Evolutionary conservation across 2,888 invertebrate genomes (phyloP).

Genomic region (Tribolium freemani): DNA sequence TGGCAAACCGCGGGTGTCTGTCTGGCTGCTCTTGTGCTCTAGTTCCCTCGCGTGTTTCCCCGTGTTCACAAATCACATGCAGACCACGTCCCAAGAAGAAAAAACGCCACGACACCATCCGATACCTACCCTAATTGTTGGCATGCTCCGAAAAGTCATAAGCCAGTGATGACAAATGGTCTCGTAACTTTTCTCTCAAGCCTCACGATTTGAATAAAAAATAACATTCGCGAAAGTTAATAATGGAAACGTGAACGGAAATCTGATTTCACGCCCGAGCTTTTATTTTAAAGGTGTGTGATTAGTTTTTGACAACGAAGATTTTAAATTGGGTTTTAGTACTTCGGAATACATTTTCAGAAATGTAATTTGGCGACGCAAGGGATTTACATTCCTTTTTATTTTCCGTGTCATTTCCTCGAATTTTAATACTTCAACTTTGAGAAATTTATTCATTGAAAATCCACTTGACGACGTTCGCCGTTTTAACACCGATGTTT

Average conservation of each 20-base stretch:
- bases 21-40: conserved; percentile 43
- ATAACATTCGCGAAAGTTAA: conserved; percentile 69
- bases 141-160: conserved; percentile 58
- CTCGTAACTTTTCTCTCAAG: conserved; percentile 44
- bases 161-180: conserved; percentile 67
- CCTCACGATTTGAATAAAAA: conserved; percentile 68
- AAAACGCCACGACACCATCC: conserved; percentile 6
- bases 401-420: conserved; percentile 41
- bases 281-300: conserved; percentile 67
- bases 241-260: conserved; percentile 69
- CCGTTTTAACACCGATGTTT: conserved; percentile 14
- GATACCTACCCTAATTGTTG: conserved; percentile 25
- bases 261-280: conserved; percentile 66
- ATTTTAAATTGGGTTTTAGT: conserved; percentile 68
- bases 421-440: conserved; percentile 36
- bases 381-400: conserved; percentile 52
- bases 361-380: conserved; percentile 61
- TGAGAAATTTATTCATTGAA: conserved; percentile 45
- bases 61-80: conserved; percentile 27
- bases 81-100: conserved; percentile 26
- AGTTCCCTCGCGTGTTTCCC: conserved; percentile 28
- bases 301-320: conserved; percentile 67
- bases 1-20: conserved; percentile 63
- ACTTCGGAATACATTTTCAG: conserved; percentile 63
- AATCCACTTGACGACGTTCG: conserved; percentile 27